Evolutionary conservation across 2,113 vertebrate genomes (phyloP), one percentile per base, ranked within the genome.

Genomic region (Pogonocichla stellata): DNA sequence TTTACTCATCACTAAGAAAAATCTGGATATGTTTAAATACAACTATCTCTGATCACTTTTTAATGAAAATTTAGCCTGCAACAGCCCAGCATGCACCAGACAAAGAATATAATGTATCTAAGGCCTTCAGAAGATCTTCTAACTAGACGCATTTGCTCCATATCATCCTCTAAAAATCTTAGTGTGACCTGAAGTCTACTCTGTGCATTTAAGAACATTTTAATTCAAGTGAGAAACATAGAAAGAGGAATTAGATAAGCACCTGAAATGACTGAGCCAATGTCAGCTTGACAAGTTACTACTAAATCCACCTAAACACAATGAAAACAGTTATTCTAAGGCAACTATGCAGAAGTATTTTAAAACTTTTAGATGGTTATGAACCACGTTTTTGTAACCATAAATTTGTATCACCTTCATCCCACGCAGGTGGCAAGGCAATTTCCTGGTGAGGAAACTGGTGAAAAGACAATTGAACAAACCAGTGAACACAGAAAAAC

Each of bases 21-120:
- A 91, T 61, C 65, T 65, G 71, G 24, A 80, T 82, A 50, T 95
- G 72, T 90, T 93, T 93, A 93, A 93, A 92, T 48, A 95, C 92
- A 94, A 73, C 73, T 71, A 23, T 31, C 51, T 86, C 43, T 57
- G 53, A 87, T 74, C 40, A 72, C 22, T 72, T 89, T 81, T 61
- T 38, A 88, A 64, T 71, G n/a, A 81, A 74, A 88, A 86, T 64
- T 81, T 48, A 86, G 19, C 48, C 66, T 29, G 51, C 16, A 86
- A 11, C 43, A 89, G 56, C 9, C 18, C 45, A 90, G 34, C 14
- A 29, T 24, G 60, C 70, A 57, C 29, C 51, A 86, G 12, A 92
- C 45, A 77, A 85, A 86, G 17, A 74, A 45, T 24, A 79, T 17
- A 20, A 82, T 88, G 16, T 12, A 54, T 40, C 3, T 42, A 34